Conservation (phyloP, 2,888 invertebrate species). For the Bibio marci region DNA sequence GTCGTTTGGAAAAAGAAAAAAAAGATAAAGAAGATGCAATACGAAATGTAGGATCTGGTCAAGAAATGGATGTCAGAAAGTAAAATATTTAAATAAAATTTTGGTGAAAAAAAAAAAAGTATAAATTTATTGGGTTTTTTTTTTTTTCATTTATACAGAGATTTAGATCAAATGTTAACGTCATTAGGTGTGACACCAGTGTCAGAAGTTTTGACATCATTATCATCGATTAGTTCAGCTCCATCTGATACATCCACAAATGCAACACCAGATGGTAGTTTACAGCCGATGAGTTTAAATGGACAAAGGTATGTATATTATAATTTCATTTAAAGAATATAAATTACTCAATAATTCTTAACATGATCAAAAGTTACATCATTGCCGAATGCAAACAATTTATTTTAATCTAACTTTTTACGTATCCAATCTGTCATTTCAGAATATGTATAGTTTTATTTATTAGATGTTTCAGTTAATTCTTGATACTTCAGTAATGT, state of each 20-base stretch:
- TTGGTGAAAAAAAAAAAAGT: slow-evolving; percentile 1
- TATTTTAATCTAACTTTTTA: no score
- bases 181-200: slow-evolving; percentile 77
- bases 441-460: no score
- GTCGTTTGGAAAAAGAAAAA: slow-evolving; percentile 69
- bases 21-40: slow-evolving; percentile 66
- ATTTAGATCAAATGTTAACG: slow-evolving; percentile 73
- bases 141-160: slow-evolving; percentile 30
- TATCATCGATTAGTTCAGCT: slow-evolving; percentile 64
- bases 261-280: slow-evolving; percentile 62
- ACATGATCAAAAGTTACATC: no score
- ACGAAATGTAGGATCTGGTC: slow-evolving; percentile 24
- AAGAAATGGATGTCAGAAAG: slow-evolving; percentile 28
- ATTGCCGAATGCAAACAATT: no score
- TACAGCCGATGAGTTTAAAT: slow-evolving; percentile 37
- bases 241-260: slow-evolving; percentile 66
- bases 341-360: neutral
- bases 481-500: no score
- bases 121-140: neutral
- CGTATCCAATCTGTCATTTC: no score
- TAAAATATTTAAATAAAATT: slow-evolving; percentile 10
- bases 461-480: no score
- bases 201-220: slow-evolving; percentile 67
- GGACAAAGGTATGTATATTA: slow-evolving; percentile 19
- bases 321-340: slow-evolving; percentile 1